Evolutionary conservation across 2,888 invertebrate species (phyloP).

Genomic region (Morpho deidamia): DNA sequence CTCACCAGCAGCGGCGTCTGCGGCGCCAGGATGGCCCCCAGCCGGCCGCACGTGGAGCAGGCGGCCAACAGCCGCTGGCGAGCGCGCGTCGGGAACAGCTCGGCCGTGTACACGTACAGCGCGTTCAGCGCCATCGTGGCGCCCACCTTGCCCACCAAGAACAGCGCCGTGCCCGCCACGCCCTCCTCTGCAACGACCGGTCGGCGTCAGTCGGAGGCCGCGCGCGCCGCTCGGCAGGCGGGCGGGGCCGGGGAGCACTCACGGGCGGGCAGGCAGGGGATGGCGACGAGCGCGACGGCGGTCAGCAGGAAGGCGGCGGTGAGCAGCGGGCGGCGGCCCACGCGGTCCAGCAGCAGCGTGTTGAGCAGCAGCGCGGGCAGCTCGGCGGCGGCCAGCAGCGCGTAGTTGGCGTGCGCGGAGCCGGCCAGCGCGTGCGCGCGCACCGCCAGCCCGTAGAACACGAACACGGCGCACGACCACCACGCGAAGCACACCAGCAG

Average conservation of each 20-base stretch:
- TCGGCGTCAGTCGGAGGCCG: neutral
- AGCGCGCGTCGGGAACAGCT: constrained; percentile 84
- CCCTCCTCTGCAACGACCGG: constrained; percentile 28
- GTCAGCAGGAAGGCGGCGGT: constrained; percentile 60
- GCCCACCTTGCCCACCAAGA: constrained; percentile 80
- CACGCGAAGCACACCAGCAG: constrained; percentile 61
- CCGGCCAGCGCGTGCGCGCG: constrained; percentile 57
- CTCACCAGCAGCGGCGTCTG: constrained; percentile 82
- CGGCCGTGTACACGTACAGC: constrained; percentile 84
- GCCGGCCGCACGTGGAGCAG: constrained; percentile 83
- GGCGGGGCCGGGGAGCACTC: too few species aligned
- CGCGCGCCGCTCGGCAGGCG: too few species aligned
- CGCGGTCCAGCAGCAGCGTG: constrained; percentile 62
- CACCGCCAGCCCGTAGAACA: constrained; percentile 69
- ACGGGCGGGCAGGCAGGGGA: constrained; percentile 48
- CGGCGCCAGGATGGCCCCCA: constrained; percentile 85
- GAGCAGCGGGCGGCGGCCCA: constrained; percentile 57
- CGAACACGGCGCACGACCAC: constrained; percentile 67
- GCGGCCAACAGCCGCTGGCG: constrained; percentile 83
- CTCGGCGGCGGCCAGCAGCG: constrained; percentile 60
- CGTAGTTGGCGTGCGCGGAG: constrained; percentile 56
- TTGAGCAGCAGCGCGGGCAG: constrained; percentile 58
- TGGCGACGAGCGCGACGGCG: constrained; percentile 48
- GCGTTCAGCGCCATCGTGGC: constrained; percentile 83
- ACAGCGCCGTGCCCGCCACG: constrained; percentile 52